Conservation (phyloP, 2,797 vertebrate species). For the Acanthopagrus latus region DNA sequence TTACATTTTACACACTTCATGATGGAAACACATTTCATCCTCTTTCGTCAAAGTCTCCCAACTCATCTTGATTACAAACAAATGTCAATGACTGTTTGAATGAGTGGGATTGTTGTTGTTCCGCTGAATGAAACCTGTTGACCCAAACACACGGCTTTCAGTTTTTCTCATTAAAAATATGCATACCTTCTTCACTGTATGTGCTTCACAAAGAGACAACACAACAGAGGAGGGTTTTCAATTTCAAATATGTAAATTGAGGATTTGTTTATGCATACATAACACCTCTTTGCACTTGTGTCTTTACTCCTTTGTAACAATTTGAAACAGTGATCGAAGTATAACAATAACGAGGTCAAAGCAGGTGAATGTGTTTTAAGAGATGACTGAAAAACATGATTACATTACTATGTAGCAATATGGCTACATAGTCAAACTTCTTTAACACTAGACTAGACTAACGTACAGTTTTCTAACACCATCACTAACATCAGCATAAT, state of each 20-base stretch:
- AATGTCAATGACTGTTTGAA: too few species aligned
- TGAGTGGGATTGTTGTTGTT: neutral
- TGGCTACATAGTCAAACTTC: neutral
- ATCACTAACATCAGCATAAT: too few species aligned
- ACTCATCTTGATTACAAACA: too few species aligned
- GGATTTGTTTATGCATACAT: neutral
- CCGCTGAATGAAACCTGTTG: neutral
- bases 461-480: too few species aligned
- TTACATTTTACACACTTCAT: neutral
- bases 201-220: neutral
- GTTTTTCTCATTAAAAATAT: neutral
- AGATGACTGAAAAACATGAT: neutral
- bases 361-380: neutral
- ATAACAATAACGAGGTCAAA: conserved; percentile 14
- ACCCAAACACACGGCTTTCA: neutral
- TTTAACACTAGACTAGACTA: neutral
- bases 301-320: neutral
- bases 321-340: neutral
- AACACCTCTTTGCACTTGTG: neutral
- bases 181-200: neutral
- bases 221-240: neutral
- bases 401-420: neutral
- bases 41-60: too few species aligned
- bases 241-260: neutral
- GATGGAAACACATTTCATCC: neutral